Percentiles rank a stretch among this genome's conserved stretches.
phyloP scores from a whole-genome alignment of 2,113 vertebrate species.

The Myanophis thanlyinensis region DNA sequence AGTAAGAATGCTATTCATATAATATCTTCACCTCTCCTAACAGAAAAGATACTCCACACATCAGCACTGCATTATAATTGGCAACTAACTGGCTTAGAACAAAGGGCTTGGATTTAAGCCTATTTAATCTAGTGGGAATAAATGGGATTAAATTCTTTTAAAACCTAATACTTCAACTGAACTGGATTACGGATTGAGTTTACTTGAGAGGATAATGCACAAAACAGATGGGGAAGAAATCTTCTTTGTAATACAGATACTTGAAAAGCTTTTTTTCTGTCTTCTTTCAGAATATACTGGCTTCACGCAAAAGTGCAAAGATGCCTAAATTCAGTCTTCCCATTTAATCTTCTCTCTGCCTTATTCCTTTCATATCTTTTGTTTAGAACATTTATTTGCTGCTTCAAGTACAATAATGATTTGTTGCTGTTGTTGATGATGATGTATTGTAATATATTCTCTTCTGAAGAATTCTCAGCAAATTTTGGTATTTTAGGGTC shows the following conservation, averaged over 20 bases:
- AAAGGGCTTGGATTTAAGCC: neutral
- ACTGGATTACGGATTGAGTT: neutral
- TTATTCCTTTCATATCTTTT: conserved; percentile 54
- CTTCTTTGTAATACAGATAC: neutral
- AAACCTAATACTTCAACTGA: neutral
- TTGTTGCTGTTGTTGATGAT: neutral
- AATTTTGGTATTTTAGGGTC: neutral
- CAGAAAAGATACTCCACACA: too few relatives aligned
- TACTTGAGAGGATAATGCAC: neutral
- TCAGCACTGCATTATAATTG: neutral
- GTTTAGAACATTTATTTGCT: conserved; percentile 60
- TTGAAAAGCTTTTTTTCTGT: neutral
- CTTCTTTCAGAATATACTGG: conserved; percentile 8
- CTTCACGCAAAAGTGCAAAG: conserved; percentile 25
- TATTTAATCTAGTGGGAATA: neutral
- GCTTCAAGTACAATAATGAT: conserved; percentile 39
- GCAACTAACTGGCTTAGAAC: neutral
- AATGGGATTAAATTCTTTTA: neutral
- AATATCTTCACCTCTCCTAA: neutral
- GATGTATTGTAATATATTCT: neutral
- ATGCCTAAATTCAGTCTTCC: conserved; percentile 39
- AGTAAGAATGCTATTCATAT: neutral
- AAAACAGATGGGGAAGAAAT: neutral
- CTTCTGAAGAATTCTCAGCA: neutral
- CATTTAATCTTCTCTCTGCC: conserved; percentile 55